Evolutionary conservation across 2,797 vertebrate genomes (phyloP).

Genomic region (Etheostoma perlongum): DNA sequence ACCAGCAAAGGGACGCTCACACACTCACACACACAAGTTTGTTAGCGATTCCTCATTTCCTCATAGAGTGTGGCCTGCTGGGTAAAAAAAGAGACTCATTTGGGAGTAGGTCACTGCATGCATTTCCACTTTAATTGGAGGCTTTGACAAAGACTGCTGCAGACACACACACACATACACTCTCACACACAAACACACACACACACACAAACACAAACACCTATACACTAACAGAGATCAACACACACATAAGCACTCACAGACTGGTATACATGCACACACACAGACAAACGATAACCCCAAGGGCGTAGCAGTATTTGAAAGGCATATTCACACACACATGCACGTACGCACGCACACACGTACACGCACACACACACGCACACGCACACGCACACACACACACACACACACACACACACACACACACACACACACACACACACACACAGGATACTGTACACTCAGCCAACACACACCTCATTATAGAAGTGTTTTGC

Average conservation of each 20-base stretch:
- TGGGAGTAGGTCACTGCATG: constrained; percentile 82
- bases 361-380: constrained; percentile 10
- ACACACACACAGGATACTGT: not conserved
- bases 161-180: not conserved
- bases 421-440: constrained; percentile 16
- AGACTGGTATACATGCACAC: constrained; percentile 20
- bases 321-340: constrained; percentile 25
- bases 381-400: constrained; percentile 12
- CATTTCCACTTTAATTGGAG: constrained; percentile 81
- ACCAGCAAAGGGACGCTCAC: constrained; percentile 17
- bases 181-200: constrained; percentile 13
- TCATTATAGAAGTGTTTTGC: constrained; percentile 59
- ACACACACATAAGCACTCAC: constrained; percentile 2
- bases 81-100: constrained; percentile 71
- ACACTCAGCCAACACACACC: constrained; percentile 15
- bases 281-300: constrained; percentile 51
- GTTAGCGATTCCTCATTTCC: constrained; percentile 53
- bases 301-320: constrained; percentile 35
- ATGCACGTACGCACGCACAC: not conserved
- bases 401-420: constrained; percentile 11
- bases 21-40: constrained; percentile 41
- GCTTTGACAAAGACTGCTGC: constrained; percentile 66
- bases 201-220: not conserved
- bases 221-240: constrained; percentile 10
- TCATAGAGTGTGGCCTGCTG: constrained; percentile 54